phyloP scores from a whole-genome alignment of 2,113 vertebrate genomes.

The Neopipo cinnamomea region DNA sequence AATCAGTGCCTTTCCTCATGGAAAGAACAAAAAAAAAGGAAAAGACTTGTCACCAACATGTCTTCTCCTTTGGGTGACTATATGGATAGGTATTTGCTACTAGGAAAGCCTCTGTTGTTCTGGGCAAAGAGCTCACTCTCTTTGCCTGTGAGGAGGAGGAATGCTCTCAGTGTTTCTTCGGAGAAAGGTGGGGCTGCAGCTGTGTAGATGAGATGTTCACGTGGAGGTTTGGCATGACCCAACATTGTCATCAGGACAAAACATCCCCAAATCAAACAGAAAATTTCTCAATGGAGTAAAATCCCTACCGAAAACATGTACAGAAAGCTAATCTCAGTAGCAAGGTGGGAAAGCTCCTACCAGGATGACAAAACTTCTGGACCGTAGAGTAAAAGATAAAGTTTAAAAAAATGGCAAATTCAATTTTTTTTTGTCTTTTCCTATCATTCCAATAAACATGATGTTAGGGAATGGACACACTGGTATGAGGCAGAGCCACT shows the following conservation, averaged over 20 bases:
- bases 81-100: not conserved
- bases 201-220: not conserved
- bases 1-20: not conserved
- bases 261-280: not conserved
- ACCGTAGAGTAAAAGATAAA: not conserved
- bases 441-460: not conserved
- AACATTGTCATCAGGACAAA: not conserved
- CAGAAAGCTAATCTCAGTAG: not conserved
- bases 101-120: slow-evolving; percentile 12
- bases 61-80: not conserved
- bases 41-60: not conserved
- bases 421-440: not conserved
- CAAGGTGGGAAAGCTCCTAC: not conserved
- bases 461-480: not conserved
- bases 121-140: not conserved
- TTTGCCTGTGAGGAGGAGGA: not conserved
- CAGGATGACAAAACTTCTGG: not conserved
- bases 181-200: slow-evolving; percentile 32
- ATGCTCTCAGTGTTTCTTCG: not conserved
- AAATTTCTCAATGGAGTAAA: not conserved
- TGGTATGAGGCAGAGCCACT: not conserved
- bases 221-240: not conserved
- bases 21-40: not conserved
- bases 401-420: no score
- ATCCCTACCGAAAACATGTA: not conserved